Base-by-base conservation (phyloP, 2,888 invertebrate genomes). In the Apotomis turbidana region DNA sequence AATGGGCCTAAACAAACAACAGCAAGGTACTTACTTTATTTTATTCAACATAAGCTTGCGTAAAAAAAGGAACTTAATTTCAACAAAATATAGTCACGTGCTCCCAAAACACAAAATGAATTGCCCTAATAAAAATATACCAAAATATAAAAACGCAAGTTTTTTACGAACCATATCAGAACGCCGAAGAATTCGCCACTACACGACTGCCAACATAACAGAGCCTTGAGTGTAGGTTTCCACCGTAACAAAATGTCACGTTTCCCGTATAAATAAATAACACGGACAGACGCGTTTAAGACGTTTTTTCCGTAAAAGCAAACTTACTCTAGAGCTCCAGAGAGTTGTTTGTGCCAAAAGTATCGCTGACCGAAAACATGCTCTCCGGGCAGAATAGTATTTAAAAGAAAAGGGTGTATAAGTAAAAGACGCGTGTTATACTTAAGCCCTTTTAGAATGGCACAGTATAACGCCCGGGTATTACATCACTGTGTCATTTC, bases 301-400 rank as follows among this genome's bases (percentile, higher is more conserved):
- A 27, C 27, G 2, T 27, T 27, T 27, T 27, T 27, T 27, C 2
- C 27, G 27, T 27, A 27, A 27, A 27, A 27, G 27, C 27, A 27
- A 27, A 27, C 27, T 27, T 27, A 27, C 27, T 2, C 27, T 27
- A 27, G 27, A 27, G 27, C 27, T 27, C 27, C 27, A 27, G 27
- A 73, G 72, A 74, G 71, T 75, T 73, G 70, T 68, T 70, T 72
- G 64, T 69, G 75, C 74, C 74, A 76, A 76, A 27, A 66, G 71
- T 74, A 76, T 76, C 74, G 75, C 58, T 74, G 71, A 72, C 76
- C 75, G 75, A 73, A 76, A 70, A 73, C 73, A 75, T 57, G 49
- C 46, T 63, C 70, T 74, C 71, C 70, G 67, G 68, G 36, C 9
- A 38, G 63, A 58, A 59, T 5, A 54, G 51, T 10, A 46, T 60